Base-by-base conservation (phyloP, 2,888 invertebrate genomes). In the Drosophila paramelanica region DNA sequence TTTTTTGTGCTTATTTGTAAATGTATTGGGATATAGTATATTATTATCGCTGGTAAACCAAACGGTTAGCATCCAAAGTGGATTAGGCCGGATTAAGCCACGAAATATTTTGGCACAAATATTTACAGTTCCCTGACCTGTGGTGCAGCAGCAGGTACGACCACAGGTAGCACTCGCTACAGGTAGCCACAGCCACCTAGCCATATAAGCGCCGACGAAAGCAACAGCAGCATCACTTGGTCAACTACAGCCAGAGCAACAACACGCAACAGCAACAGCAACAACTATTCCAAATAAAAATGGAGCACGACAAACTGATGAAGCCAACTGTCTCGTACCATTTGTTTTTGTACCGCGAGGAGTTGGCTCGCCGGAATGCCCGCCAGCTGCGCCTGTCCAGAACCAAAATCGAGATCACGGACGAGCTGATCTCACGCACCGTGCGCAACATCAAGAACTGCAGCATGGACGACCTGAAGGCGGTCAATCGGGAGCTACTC, bases 31-130 rank as follows among this genome's bases (percentile, higher is more conserved):
- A 51, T 23, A 20, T 23, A 23, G 17, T 17, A 17, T 17, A 17
- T 17, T 25, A 52, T 73, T 61, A 55, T 72, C 39, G 23, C 43
- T 76, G 76, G 76, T 70, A 61, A 87, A 77, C 81, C 74, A 47
- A 73, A 61, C 62, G 67, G 60, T 68, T 70, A 65, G 62, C 65
- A 67, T 67, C 55, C 68, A 64, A 66, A 70, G 67, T 64, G 81
- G 87, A 89, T 85, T 89, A 81, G 60, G 36, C 64, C 47, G 79
- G 89, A 79, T 87, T 87, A 79, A 79, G 77, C 42, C 27, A 56
- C 72, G 84, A 88, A 83, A 89, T 89, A 89, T 85, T 83, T 89
- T 87, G 69, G 76, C 87, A 83, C 76, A 87, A 84, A 89, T 84
- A 89, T 83, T 87, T 74, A 83, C 81, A 61, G 66, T 77, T 73